These are phyloP conservation scores for Panthera uncia DNA, from an alignment of 2,113 vertebrate species.

Conservation along the genomic window DNA sequence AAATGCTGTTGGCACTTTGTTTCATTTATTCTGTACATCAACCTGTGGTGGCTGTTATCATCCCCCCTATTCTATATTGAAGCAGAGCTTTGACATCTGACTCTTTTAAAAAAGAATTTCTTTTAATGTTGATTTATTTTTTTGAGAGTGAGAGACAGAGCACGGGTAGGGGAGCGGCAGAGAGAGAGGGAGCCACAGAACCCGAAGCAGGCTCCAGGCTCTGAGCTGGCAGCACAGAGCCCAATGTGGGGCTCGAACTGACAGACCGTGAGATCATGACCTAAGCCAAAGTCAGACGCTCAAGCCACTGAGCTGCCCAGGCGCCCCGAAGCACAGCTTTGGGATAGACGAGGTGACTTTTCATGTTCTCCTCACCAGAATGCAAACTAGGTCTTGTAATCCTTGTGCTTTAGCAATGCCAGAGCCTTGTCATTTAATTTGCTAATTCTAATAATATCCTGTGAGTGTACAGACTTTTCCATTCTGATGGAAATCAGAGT, in stretches of 20 bases:
- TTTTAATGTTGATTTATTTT: too few species aligned
- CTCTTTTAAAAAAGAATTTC: too few species aligned
- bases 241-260: too few species aligned
- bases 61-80: neutral
- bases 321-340: neutral
- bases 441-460: neutral
- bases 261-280: too few species aligned
- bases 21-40: neutral
- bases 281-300: too few species aligned
- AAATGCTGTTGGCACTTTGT: neutral
- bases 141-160: too few species aligned
- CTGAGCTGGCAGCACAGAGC: too few species aligned
- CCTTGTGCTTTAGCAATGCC: neutral
- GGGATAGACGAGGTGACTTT: neutral
- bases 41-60: rapidly evolving
- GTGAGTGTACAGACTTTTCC: neutral
- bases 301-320: too few species aligned
- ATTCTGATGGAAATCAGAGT: neutral
- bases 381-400: neutral
- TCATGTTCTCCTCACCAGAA: neutral
- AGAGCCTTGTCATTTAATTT: neutral
- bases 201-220: too few species aligned
- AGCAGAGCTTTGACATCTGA: neutral
- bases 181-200: too few species aligned
- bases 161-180: too few species aligned